These are phyloP conservation scores for Smutsia temminckii DNA, from an alignment of 2,797 vertebrate genomes.

Conservation along the genomic window DNA sequence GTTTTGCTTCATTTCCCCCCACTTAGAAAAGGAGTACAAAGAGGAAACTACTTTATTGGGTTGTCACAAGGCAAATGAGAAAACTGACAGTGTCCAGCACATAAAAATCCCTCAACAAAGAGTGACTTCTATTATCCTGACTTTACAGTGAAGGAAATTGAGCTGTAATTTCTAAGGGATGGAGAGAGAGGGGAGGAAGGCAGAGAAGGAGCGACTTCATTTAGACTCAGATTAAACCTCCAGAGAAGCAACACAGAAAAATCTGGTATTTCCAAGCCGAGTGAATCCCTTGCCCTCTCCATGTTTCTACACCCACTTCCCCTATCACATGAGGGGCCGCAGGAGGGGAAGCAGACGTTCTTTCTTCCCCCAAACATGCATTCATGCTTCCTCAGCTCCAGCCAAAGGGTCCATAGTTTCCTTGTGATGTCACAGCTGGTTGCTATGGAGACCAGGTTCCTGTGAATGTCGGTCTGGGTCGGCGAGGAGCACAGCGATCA, in stretches of 20 bases:
- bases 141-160: background rate
- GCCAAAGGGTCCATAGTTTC: background rate
- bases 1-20: background rate
- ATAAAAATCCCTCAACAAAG: background rate
- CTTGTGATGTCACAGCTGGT: slow-evolving; percentile 62
- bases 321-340: background rate
- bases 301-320: background rate
- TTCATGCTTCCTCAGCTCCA: background rate
- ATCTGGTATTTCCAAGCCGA: background rate
- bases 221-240: background rate
- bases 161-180: background rate
- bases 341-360: background rate
- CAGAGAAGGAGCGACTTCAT: background rate
- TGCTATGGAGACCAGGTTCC: slow-evolving; percentile 76
- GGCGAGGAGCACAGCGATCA: background rate
- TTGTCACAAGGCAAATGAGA: background rate
- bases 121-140: background rate
- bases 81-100: background rate
- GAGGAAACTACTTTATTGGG: background rate
- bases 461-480: slow-evolving; percentile 48
- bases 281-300: background rate
- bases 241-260: background rate
- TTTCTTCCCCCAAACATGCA: background rate
- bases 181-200: background rate
- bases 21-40: background rate